phyloP scores from a whole-genome alignment of 2,797 vertebrate species.

The Poecilia gillii region DNA sequence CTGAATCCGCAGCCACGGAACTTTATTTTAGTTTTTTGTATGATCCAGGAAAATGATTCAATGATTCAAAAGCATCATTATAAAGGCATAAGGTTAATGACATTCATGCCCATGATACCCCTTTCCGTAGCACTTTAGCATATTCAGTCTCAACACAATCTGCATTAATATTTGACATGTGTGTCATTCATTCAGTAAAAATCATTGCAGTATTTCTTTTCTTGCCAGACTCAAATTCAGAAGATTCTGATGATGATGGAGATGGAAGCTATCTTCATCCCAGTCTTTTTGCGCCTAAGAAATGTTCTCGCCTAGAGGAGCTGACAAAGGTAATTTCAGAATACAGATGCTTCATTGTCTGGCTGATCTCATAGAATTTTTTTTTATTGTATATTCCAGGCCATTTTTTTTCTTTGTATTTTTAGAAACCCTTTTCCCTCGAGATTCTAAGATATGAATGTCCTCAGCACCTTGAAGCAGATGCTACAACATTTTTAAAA shows the following conservation, averaged over 20 bases:
- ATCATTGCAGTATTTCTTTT: neutral
- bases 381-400: neutral
- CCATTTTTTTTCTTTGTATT: neutral
- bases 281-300: conserved; percentile 95
- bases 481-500: neutral
- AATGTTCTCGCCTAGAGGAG: conserved; percentile 91
- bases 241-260: conserved; percentile 85
- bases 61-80: neutral
- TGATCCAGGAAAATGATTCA: neutral
- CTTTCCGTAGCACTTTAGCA: neutral
- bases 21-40: neutral
- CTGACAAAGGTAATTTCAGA: conserved; percentile 87
- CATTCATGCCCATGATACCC: neutral
- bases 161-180: neutral
- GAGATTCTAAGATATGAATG: neutral
- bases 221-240: conserved; percentile 75
- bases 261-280: conserved; percentile 94
- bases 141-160: neutral
- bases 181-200: neutral
- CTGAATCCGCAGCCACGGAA: neutral
- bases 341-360: neutral
- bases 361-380: neutral
- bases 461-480: neutral
- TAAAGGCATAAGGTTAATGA: neutral
- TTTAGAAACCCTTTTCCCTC: neutral